A percentile compares a stretch with the other conserved stretches of the same genome.
Conservation (phyloP, 2,888 invertebrate species). For the Lepidochrysops patricia region DNA sequence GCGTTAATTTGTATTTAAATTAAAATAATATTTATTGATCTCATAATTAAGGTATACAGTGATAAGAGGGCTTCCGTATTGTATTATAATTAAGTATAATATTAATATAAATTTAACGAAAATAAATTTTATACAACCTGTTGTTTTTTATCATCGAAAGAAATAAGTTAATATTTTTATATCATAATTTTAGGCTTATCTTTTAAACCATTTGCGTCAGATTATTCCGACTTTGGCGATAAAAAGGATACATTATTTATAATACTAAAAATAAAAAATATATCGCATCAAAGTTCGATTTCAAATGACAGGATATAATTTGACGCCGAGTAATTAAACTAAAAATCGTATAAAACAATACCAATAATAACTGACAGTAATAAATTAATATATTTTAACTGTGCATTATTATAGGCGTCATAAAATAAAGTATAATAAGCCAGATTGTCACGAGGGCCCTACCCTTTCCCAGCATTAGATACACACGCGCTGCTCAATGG, state of each 20-base stretch:
- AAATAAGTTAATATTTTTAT: no score
- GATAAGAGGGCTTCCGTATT: not conserved
- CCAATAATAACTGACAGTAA: conserved; percentile 25
- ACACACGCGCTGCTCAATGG: conserved; percentile 67
- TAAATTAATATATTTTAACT: conserved; percentile 63
- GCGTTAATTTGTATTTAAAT: not conserved
- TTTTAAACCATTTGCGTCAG: no score
- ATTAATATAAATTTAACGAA: no score
- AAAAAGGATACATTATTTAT: no score
- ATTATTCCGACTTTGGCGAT: no score
- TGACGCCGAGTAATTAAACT: not conserved
- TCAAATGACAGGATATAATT: not conserved
- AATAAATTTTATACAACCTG: no score
- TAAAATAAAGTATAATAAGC: conserved; percentile 69
- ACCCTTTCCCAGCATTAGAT: conserved; percentile 62
- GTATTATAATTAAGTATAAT: not conserved
- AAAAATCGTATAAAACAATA: not conserved
- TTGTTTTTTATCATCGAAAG: no score
- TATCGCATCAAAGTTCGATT: not conserved
- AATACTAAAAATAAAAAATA: no score
- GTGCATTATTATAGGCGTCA: conserved; percentile 49
- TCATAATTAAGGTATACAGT: not conserved
- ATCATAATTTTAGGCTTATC: no score
- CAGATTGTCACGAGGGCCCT: conserved; percentile 64
- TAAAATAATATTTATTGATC: not conserved